These are phyloP conservation scores for Borostomias antarcticus DNA, from an alignment of 2,797 vertebrate genomes.

Conservation along the genomic window DNA sequence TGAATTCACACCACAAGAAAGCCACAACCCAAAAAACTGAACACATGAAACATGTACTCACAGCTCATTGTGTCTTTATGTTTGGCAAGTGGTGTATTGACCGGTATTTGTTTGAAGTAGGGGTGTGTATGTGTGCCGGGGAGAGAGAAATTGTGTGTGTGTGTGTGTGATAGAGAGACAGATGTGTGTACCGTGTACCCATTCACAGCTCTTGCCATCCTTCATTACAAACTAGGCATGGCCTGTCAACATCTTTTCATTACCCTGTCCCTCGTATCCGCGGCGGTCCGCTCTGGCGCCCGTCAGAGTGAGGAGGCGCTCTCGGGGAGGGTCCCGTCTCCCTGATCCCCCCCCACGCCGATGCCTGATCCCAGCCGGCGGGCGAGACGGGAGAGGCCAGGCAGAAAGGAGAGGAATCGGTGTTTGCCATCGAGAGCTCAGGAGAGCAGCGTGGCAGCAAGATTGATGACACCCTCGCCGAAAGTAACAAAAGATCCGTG, in stretches of 20 bases:
- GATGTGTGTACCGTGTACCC: constrained; percentile 70
- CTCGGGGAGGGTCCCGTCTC: constrained; percentile 76
- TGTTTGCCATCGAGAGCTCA: constrained; percentile 84
- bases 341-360: constrained; percentile 58
- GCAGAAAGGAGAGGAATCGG: constrained; percentile 75
- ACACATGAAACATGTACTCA: background rate
- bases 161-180: constrained; percentile 66
- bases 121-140: constrained; percentile 47
- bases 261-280: constrained; percentile 72
- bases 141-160: constrained; percentile 56
- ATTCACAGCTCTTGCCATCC: constrained; percentile 71
- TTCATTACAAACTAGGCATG: constrained; percentile 78
- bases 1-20: constrained; percentile 44
- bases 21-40: constrained; percentile 2
- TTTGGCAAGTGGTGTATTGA: constrained; percentile 31
- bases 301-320: constrained; percentile 73
- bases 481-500: constrained; percentile 87
- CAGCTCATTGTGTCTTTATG: constrained; percentile 46
- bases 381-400: constrained; percentile 53
- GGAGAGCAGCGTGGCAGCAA: constrained; percentile 86
- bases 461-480: constrained; percentile 90
- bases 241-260: constrained; percentile 79
- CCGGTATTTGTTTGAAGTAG: background rate
- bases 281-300: constrained; percentile 67
- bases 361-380: constrained; percentile 65